These are phyloP conservation scores for Ptychochromis oligacanthus DNA, from an alignment of 2,113 vertebrate genomes.

Conservation along the genomic window DNA sequence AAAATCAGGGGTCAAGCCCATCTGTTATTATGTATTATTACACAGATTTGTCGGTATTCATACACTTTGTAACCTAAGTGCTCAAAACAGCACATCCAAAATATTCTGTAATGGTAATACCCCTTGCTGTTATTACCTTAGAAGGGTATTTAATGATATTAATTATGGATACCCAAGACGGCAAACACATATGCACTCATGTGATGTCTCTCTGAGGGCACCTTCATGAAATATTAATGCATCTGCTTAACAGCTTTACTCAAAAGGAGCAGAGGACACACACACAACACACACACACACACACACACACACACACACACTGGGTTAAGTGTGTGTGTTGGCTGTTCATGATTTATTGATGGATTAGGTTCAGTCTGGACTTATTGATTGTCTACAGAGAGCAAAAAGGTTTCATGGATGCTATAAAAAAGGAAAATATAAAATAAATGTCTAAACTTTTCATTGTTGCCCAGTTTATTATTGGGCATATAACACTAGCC, in stretches of 20 bases:
- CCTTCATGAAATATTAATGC: conserved; percentile 37
- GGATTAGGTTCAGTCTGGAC: accelerated
- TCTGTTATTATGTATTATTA: accelerated
- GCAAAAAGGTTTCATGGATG: not conserved
- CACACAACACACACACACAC: no score
- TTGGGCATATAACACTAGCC: not conserved
- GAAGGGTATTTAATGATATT: not conserved
- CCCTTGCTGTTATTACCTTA: not conserved
- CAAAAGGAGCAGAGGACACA: not conserved
- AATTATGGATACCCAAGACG: conserved; percentile 6
- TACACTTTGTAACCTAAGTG: not conserved
- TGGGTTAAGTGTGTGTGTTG: not conserved
- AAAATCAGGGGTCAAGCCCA: not conserved
- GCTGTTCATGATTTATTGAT: not conserved
- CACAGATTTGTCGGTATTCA: not conserved
- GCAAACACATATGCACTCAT: not conserved
- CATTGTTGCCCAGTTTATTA: not conserved
- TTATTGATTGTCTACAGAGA: accelerated
- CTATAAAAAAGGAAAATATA: no score
- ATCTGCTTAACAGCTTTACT: conserved; percentile 6
- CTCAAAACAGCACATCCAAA: not conserved
- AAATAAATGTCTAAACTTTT: not conserved
- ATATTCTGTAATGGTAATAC: not conserved
- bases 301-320: not conserved
- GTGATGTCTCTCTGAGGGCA: conserved; percentile 34